Evolutionary conservation across 2,797 vertebrate genomes (phyloP).

Genomic region (Acanthopagrus latus): DNA sequence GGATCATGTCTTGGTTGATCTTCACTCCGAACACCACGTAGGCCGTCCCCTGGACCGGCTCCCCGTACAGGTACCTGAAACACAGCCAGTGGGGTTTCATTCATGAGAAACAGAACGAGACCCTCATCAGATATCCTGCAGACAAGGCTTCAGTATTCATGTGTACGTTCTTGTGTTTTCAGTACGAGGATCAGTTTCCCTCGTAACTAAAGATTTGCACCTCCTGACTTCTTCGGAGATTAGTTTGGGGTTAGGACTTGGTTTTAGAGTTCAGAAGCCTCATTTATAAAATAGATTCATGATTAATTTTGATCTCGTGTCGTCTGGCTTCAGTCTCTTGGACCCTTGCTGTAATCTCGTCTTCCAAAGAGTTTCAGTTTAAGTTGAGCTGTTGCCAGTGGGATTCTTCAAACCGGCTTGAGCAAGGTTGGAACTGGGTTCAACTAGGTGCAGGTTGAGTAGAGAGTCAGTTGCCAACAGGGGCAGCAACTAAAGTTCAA

Average conservation of each 20-base stretch:
- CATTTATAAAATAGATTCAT: too few relatives aligned
- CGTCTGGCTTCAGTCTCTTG: too few relatives aligned
- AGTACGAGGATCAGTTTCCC: too few relatives aligned
- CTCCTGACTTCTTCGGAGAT: not conserved
- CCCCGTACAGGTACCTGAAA: slow-evolving; percentile 81
- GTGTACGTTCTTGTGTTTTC: not conserved
- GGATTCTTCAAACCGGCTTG: too few relatives aligned
- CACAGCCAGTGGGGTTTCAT: not conserved
- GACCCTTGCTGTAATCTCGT: too few relatives aligned
- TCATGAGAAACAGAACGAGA: too few relatives aligned
- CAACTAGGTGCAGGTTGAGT: not conserved
- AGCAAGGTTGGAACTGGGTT: too few relatives aligned
- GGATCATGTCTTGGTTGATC: slow-evolving; percentile 73
- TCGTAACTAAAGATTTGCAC: not conserved
- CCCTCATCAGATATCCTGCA: not conserved
- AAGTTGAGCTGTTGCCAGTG: too few relatives aligned
- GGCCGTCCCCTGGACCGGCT: slow-evolving; percentile 81
- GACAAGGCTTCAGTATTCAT: too few relatives aligned
- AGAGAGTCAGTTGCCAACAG: not conserved
- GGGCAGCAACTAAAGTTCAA: not conserved
- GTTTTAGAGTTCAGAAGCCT: not conserved
- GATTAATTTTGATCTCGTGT: too few relatives aligned
- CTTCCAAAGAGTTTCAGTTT: too few relatives aligned
- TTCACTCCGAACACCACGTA: slow-evolving; percentile 85
- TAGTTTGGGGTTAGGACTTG: not conserved